phyloP scores from a whole-genome alignment of 2,113 vertebrate genomes.

The Datnioides undecimradiatus region DNA sequence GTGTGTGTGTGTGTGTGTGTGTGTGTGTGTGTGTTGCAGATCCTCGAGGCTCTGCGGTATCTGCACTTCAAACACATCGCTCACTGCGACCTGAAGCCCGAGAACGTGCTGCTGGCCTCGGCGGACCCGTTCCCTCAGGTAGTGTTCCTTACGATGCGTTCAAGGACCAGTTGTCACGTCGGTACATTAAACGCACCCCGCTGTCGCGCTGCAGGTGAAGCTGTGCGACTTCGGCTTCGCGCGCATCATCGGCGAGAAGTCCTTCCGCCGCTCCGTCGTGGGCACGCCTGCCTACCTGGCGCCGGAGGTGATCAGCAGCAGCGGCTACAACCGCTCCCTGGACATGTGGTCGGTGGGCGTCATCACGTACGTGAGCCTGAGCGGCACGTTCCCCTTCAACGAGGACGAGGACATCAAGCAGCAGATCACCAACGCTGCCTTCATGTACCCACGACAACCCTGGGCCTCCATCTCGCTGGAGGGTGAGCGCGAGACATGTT shows the following conservation, averaged over 20 bases:
- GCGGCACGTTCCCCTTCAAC: conserved; percentile 86
- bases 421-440: conserved; percentile 86
- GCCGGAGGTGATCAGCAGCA: conserved; percentile 82
- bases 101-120: conserved; percentile 83
- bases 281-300: conserved; percentile 86
- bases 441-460: conserved; percentile 83
- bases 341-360: conserved; percentile 87
- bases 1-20: not conserved
- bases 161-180: rapidly evolving
- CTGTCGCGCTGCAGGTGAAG: conserved; percentile 77
- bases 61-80: conserved; percentile 83
- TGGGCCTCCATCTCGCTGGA: conserved; percentile 81
- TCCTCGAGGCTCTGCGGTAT: conserved; percentile 83
- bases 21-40: conserved; percentile 59
- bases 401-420: conserved; percentile 86
- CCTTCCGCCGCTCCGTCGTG: conserved; percentile 83
- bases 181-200: not conserved
- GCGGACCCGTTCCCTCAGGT: conserved; percentile 84
- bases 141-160: not conserved
- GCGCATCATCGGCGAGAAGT: conserved; percentile 86
- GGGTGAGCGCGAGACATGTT: conserved; percentile 44
- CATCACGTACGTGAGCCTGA: conserved; percentile 84
- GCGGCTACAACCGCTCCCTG: conserved; percentile 84
- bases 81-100: conserved; percentile 87
- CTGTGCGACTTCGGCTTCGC: conserved; percentile 87